Evolutionary conservation across 2,888 invertebrate species (phyloP).

Genomic region (Xestoiulus laeticollis): DNA sequence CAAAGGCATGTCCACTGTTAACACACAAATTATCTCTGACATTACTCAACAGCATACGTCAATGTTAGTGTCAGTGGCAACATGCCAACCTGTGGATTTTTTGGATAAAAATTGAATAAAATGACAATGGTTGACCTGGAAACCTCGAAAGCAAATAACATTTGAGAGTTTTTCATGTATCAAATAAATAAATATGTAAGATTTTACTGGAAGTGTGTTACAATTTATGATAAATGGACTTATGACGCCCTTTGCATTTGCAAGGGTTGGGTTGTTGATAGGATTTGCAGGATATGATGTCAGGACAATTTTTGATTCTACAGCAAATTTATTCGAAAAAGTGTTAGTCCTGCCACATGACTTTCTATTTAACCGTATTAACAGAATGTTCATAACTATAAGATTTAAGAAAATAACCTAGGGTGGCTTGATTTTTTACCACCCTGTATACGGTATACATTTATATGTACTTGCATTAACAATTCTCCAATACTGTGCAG

Average conservation of each 20-base stretch:
- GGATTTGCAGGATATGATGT: neutral
- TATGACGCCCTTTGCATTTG: neutral
- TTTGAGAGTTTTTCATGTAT: neutral
- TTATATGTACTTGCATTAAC: no score
- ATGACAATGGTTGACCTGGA: neutral
- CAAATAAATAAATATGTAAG: neutral
- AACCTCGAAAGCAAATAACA: neutral
- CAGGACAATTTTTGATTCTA: neutral
- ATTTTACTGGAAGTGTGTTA: no score
- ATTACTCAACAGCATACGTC: neutral
- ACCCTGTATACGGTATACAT: no score
- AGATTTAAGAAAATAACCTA: no score
- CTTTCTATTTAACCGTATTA: no score
- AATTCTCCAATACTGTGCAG: no score
- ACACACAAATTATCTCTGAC: neutral
- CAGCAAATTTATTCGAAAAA: no score
- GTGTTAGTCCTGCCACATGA: no score
- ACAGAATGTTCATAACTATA: no score
- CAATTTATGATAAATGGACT: neutral
- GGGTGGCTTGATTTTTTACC: no score
- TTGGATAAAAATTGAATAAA: neutral
- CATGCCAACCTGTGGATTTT: neutral
- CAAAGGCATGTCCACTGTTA: neutral
- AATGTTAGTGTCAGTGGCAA: neutral
- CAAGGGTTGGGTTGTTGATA: neutral